Conservation (phyloP, 2,113 vertebrate genomes). For the Neotoma lepida region DNA sequence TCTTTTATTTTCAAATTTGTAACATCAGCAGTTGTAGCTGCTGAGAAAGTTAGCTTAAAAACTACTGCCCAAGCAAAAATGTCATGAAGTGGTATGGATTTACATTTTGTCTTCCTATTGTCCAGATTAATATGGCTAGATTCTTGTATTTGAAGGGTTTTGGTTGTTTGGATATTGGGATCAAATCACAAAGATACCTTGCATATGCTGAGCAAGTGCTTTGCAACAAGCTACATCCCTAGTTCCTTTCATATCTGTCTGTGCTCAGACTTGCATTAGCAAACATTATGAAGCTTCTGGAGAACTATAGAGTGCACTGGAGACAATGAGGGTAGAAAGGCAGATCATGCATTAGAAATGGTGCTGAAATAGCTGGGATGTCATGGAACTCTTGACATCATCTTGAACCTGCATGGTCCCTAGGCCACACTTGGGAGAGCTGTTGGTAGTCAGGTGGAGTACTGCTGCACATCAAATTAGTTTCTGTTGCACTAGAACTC, state of each 20-base stretch:
- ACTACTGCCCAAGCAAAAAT: neutral
- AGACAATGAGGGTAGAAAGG: neutral
- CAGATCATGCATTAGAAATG: neutral
- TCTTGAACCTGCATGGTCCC: neutral
- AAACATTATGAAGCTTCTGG: neutral
- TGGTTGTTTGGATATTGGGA: neutral
- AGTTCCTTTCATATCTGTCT: neutral
- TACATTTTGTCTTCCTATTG: neutral
- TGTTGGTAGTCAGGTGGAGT: neutral
- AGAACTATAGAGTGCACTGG: neutral
- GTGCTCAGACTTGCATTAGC: neutral
- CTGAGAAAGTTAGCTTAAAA: neutral
- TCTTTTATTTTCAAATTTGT: neutral
- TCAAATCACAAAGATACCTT: neutral
- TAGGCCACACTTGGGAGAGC: neutral
- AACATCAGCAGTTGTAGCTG: slow-evolving; percentile 30
- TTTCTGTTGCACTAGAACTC: neutral
- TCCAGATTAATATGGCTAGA: neutral
- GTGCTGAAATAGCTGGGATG: neutral
- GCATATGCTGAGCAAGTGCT: neutral
- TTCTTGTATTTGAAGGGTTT: neutral
- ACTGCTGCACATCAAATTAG: neutral
- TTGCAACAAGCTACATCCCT: too few relatives aligned
- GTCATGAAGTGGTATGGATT: neutral
- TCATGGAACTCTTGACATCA: neutral